Evolutionary conservation across 2,113 vertebrate species (phyloP).

Genomic region (Peromyscus leucopus): DNA sequence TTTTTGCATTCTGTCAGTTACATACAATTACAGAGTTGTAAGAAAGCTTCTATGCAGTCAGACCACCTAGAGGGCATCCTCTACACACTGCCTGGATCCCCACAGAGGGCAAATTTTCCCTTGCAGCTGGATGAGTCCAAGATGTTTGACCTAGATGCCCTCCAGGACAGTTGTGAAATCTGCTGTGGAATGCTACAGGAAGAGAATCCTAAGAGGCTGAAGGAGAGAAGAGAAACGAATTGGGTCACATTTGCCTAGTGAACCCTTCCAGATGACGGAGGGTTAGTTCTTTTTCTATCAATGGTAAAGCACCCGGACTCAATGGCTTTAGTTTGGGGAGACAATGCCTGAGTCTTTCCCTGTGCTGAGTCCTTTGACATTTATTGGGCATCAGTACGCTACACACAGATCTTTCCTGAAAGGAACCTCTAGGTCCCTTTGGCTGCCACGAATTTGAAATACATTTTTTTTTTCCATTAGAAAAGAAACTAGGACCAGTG

Average conservation of each 20-base stretch:
- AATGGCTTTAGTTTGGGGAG: background rate
- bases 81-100: background rate
- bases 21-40: background rate
- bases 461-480: constrained; percentile 2
- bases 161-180: background rate
- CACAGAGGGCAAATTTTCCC: background rate
- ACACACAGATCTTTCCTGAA: background rate
- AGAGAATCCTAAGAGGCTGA: background rate
- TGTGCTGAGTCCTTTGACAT: background rate
- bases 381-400: background rate
- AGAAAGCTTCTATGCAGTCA: background rate
- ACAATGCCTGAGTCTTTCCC: background rate
- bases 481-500: background rate
- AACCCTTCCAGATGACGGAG: background rate
- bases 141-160: background rate
- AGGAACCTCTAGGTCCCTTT: background rate
- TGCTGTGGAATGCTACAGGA: fast-evolving
- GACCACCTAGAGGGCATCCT: background rate
- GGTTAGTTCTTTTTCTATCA: background rate
- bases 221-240: background rate
- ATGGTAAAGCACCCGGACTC: background rate
- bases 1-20: background rate
- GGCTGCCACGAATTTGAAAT: background rate
- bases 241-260: background rate
- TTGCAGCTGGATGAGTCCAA: background rate